Evolutionary conservation across 2,888 invertebrate species (phyloP), one percentile per base, ranked within the genome.

Genomic region (Trichopria drosophilae): DNA sequence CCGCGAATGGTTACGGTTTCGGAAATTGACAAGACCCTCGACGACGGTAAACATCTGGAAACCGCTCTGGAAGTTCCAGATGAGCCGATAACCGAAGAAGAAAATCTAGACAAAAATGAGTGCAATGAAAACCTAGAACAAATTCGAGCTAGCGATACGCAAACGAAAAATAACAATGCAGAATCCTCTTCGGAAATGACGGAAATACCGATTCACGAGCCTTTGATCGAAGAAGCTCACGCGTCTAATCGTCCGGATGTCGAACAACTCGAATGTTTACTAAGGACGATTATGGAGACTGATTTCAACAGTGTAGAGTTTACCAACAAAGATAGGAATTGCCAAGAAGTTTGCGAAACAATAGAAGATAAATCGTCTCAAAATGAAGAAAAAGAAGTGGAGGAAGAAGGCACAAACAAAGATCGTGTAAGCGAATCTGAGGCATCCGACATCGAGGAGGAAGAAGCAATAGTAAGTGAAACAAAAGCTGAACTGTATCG

Each of bases 251-350:
- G 63, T 19, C 65, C 67, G 6, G 72, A 73, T 45, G 67, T 69
- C n/a, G 72, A 74, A 41, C 69, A 73, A 47, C 53, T 73, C 16
- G 69, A 70, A 35, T 65, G 59, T 51, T 53, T 74, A 45, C 52
- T 74, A 10, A 65, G 68, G 5, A 69, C 67, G 29, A 72, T 71
- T 28, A 69, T 75, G 61, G 72, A 71, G 26, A 59, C 69, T 7
- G 67, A 68, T 34, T 62, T 71, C 20, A 63, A 60, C 40, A 53
- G 51, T 12, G 46, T 50, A 24, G 51, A 56, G 12, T 49, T 57
- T 31, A 34, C 45, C 13, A 51, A 54, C 10, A 37, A 28, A 15
- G 29, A 51, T 12, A 15, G 37, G 10, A 43, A 43, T 15, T 50
- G 19, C 10, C 56, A 42, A 35, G 47, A 35, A 36, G 55, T 49